Conservation (phyloP, 2,797 vertebrate genomes). For the Sardinella longiceps region DNA sequence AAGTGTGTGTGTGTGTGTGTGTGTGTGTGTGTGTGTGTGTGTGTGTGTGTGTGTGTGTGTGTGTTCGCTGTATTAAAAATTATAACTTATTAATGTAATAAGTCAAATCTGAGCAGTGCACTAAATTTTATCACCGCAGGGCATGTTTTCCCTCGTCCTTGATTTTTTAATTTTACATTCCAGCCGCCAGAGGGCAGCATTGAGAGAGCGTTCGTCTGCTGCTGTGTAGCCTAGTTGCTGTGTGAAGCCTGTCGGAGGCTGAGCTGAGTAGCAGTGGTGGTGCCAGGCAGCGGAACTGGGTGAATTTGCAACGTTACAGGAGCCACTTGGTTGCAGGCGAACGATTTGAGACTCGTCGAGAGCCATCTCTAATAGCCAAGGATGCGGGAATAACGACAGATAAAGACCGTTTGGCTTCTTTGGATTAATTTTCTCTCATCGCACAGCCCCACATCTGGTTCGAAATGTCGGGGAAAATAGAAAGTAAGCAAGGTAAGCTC, state of each 20-base stretch:
- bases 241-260: constrained; percentile 13
- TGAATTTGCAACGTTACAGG: constrained; percentile 7
- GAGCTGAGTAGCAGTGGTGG: constrained; percentile 14
- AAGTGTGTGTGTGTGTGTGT: no score
- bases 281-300: constrained; percentile 1
- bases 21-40: no score
- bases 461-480: constrained; percentile 55
- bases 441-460: not conserved
- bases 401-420: not conserved
- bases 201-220: constrained; percentile 16
- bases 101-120: not conserved
- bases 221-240: not conserved
- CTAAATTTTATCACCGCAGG: not conserved
- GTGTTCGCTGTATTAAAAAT: no score
- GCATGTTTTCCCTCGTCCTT: not conserved
- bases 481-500: constrained; percentile 53
- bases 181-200: constrained; percentile 35
- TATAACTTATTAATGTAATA: not conserved
- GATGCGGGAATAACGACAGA: constrained; percentile 51
- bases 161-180: not conserved
- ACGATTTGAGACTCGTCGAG: constrained; percentile 5
- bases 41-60: no score
- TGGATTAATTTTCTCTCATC: not conserved
- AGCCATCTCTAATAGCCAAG: constrained; percentile 30
- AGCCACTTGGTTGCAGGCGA: not conserved